Evolutionary conservation across 2,888 invertebrate species (phyloP), one percentile per base, ranked within the genome.

Genomic region (Congeria kusceri): DNA sequence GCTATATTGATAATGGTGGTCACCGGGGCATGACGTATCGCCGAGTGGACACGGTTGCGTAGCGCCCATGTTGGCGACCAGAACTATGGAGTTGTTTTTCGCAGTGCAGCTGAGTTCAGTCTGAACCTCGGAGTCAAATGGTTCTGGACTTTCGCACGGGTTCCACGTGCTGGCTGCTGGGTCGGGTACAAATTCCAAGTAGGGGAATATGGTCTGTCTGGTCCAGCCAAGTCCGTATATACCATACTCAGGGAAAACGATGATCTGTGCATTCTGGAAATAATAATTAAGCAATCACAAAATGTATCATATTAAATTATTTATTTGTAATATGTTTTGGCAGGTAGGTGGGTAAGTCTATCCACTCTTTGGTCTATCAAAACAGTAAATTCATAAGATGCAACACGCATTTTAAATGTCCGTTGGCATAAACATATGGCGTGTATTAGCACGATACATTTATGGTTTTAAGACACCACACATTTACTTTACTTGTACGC

Each of bases 221-320:
- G 87, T 2, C 13, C 11, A 5, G n/a, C 9, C 13, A 15, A 53
- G 7, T 88, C 94, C 89, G 87, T 95, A 94, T 0, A 95, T 92
- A 0, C 93, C 91, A 49, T 94, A 92, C 92, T 97, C 97, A 0
- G 97, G 97, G 89, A 97, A 97, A 0, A 97, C 95, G 11, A 97
- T 94, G 25, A 97, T 96, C 87, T 97, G 96, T 0, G 95, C 95
- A 76, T 94, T 93, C 96, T 96, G 94, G 20, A 94, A 61, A 53
- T 13, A 39, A 39, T 3, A 39, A 39, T 28, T 9, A 25, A n/a
- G n/a, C 27, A 7, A 39, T 11, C 15, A 9, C 18, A 23, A 0
- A n/a, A 47, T 27, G n/a, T 18, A 28, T 9, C 27, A 65, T 28
- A 9, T 28, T 20, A 9, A 39, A 44, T 29, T 15, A 32, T 62